Evolutionary conservation across 2,888 invertebrate genomes (phyloP), one percentile per base, ranked within the genome.

Genomic region (Drosophila atripex): DNA sequence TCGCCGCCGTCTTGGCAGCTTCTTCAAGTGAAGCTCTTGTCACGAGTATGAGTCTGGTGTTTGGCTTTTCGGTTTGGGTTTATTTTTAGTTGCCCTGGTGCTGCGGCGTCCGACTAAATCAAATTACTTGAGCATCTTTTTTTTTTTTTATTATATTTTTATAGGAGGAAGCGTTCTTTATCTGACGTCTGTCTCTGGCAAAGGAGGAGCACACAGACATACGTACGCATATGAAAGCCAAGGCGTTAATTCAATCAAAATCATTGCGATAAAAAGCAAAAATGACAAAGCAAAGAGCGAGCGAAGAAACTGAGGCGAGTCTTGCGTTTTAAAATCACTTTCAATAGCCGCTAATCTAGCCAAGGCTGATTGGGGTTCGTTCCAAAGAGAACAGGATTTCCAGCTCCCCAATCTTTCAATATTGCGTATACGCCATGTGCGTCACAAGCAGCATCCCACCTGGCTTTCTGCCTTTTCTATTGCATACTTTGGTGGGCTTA

Each of bases 241-340:
- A 79, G 73, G 82, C 82, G 82, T 84, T 83, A 83, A 83, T 83
- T 84, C 84, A 83, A 83, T 83, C 82, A 83, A 82, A 84, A 79
- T 76, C 75, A 73, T 78, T 80, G 82, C 84, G 84, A 82, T 76
- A 78, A 66, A 56, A 61, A 66, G 43, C 63, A 59, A 28, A 28
- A 28, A 60, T 58, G 57, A 55, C 70, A 56, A 49, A 55, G 61
- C 23, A 55, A 45, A 39, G 46, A 61, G 18, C 25, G 18, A 18
- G 16, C 18, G 12, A 11, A 47, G 16, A 47, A 65, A 58, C 23
- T 41, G 23, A 60, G 60, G 39, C 61, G 60, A 61, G 52, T 64
- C 46, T 41, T 41, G 41, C 35, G 8, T 57, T 57, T 56, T 35
- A 56, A 54, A 56, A 56, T n/a, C 57, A 60, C 57, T 60, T 57